phyloP scores from a whole-genome alignment of 2,888 invertebrate genomes.

The Pegoplata infirma region DNA sequence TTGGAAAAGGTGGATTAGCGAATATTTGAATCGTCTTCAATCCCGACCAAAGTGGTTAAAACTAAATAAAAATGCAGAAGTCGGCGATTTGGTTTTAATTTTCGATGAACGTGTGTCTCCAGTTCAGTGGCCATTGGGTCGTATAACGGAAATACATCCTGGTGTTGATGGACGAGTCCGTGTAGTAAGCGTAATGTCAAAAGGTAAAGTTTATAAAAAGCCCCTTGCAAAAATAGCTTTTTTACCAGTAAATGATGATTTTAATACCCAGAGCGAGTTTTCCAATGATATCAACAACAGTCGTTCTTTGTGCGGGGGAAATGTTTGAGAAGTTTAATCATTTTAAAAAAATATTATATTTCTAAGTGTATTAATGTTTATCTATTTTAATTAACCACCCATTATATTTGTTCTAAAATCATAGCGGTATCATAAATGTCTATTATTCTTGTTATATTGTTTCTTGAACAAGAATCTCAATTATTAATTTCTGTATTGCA shows the following conservation, averaged over 20 bases:
- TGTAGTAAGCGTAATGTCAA: slow-evolving; percentile 34
- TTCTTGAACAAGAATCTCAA: too few relatives aligned
- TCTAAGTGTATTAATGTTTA: too few relatives aligned
- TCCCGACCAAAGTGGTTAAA: slow-evolving; percentile 41
- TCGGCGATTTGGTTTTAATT: slow-evolving; percentile 26
- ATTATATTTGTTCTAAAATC: too few relatives aligned
- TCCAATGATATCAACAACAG: too few relatives aligned
- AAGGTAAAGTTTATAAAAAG: slow-evolving; percentile 24
- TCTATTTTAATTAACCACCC: too few relatives aligned
- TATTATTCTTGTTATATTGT: too few relatives aligned
- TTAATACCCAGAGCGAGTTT: too few relatives aligned
- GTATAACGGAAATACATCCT: slow-evolving; percentile 61
- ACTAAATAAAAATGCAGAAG: slow-evolving; percentile 22
- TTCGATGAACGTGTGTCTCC: slow-evolving; percentile 40
- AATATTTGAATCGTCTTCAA: slow-evolving; percentile 33
- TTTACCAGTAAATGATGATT: too few relatives aligned
- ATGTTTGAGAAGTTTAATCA: too few relatives aligned
- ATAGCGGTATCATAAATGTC: too few relatives aligned
- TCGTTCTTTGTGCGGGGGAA: neutral
- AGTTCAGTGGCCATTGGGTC: slow-evolving; percentile 66
- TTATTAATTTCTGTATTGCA: too few relatives aligned
- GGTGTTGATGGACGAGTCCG: slow-evolving; percentile 64
- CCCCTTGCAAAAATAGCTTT: neutral
- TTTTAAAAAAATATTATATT: too few relatives aligned
- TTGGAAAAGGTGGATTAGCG: slow-evolving; percentile 48